Conservation (phyloP, 2,797 vertebrate species). For the Artibeus jamaicensis region DNA sequence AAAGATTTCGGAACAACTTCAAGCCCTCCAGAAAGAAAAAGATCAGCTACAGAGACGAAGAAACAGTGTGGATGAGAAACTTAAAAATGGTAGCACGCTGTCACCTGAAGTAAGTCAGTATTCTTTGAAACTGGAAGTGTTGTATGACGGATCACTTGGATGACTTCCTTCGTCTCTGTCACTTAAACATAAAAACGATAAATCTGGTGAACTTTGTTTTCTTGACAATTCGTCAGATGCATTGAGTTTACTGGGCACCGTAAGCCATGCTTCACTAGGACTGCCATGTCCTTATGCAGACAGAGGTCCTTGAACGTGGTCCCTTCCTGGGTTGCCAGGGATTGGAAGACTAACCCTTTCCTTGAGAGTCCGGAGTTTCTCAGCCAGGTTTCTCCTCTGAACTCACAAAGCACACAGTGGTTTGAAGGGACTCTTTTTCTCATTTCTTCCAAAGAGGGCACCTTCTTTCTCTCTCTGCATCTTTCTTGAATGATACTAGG, state of each 20-base stretch:
- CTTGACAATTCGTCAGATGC: conserved; percentile 46
- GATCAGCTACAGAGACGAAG: conserved; percentile 84
- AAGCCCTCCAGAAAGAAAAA: conserved; percentile 85
- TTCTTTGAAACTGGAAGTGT: conserved; percentile 67
- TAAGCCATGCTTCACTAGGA: neutral
- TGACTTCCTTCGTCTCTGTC: conserved; percentile 1
- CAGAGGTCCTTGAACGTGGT: neutral
- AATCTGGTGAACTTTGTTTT: conserved; percentile 42
- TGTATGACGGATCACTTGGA: conserved; percentile 36
- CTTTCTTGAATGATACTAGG: neutral
- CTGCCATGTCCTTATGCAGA: neutral
- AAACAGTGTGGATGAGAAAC: conserved; percentile 86
- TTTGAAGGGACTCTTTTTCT: neutral
- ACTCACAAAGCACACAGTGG: neutral
- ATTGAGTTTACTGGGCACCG: neutral
- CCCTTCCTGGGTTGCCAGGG: neutral
- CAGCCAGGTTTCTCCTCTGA: neutral
- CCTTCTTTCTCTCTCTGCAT: neutral
- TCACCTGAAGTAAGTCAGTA: conserved; percentile 87
- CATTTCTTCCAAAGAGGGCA: neutral
- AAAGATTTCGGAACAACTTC: conserved; percentile 82
- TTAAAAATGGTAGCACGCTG: conserved; percentile 86
- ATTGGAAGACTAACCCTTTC: neutral
- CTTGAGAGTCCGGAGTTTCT: neutral
- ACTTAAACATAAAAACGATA: conserved; percentile 51